These are phyloP conservation scores for Pseudomyrmex gracilis DNA, from an alignment of 1,140 invertebrate genomes.

Conservation along the genomic window DNA sequence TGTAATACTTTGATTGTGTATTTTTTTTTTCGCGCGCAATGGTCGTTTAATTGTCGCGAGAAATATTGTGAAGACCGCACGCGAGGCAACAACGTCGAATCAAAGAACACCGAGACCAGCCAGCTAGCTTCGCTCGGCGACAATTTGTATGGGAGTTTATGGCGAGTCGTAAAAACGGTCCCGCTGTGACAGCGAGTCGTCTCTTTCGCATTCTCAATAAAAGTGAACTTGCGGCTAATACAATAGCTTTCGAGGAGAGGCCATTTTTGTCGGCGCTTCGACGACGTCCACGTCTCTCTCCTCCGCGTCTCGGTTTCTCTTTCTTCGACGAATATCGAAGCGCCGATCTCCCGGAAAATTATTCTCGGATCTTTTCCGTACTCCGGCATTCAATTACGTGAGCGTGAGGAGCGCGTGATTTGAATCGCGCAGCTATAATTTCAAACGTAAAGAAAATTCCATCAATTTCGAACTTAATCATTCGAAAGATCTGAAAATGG, in stretches of 20 bases:
- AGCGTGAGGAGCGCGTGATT: background rate
- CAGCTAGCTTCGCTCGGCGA: constrained; percentile 20
- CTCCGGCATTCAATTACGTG: background rate
- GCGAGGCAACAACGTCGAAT: background rate
- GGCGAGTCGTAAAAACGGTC: constrained; percentile 57
- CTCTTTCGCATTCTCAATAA: constrained; percentile 57
- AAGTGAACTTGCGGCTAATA: constrained; percentile 57
- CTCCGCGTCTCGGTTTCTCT: background rate
- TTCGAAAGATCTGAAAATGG: background rate
- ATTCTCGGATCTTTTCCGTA: background rate
- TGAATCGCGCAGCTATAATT: background rate
- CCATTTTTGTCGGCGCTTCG: constrained; percentile 12
- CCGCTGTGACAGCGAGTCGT: constrained; percentile 43
- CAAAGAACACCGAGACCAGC: constrained; percentile 32
- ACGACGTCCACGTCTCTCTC: background rate
- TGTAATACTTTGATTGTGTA: background rate
- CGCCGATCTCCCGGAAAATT: background rate
- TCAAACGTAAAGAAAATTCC: background rate
- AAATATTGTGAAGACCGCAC: constrained; percentile 7
- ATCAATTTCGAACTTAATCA: background rate
- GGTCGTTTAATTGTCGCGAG: constrained; percentile 4
- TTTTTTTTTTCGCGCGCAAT: constrained; percentile 4
- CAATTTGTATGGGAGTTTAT: constrained; percentile 51
- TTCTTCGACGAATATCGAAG: constrained; percentile 11
- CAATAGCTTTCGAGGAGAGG: constrained; percentile 42